Evolutionary conservation across 1,140 invertebrate genomes (phyloP).

Genomic region (Xylocopa sonorina): DNA sequence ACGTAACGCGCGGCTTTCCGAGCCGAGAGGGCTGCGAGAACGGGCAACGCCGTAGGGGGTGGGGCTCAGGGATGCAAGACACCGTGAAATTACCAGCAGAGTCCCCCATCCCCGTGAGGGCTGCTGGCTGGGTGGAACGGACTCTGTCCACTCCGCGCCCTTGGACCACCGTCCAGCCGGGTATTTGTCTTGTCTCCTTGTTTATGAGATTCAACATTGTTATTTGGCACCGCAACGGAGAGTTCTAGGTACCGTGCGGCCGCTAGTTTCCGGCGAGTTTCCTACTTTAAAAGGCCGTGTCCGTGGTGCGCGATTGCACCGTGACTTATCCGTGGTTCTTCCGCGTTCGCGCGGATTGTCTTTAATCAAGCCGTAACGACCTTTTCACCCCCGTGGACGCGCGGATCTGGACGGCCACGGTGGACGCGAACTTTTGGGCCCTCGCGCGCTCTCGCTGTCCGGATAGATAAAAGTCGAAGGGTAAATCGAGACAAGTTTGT

Average conservation of each 20-base stretch:
- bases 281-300: constrained; percentile 80
- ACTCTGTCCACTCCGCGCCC: constrained; percentile 81
- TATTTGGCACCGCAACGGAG: constrained; percentile 82
- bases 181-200: constrained; percentile 83
- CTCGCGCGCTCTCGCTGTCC: not conserved
- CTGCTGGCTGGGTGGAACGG: constrained; percentile 77
- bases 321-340: constrained; percentile 67
- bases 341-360: constrained; percentile 53
- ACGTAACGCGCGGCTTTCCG: constrained; percentile 60
- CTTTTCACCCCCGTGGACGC: not conserved
- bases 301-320: constrained; percentile 65
- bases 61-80: constrained; percentile 82
- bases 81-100: constrained; percentile 83
- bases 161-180: constrained; percentile 75
- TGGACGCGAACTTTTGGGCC: constrained; percentile 12
- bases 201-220: constrained; percentile 83
- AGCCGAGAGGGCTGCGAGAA: constrained; percentile 36
- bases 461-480: too few relatives aligned
- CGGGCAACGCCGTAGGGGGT: constrained; percentile 54
- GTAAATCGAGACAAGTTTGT: too few relatives aligned
- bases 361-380: constrained; percentile 58
- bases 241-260: constrained; percentile 73
- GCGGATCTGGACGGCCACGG: not conserved
- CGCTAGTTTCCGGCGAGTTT: constrained; percentile 79
- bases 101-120: constrained; percentile 79